A percentile compares a stretch with the other conserved stretches of the same genome.
phyloP scores from a whole-genome alignment of 2,113 vertebrate genomes.

The Tichodroma muraria region DNA sequence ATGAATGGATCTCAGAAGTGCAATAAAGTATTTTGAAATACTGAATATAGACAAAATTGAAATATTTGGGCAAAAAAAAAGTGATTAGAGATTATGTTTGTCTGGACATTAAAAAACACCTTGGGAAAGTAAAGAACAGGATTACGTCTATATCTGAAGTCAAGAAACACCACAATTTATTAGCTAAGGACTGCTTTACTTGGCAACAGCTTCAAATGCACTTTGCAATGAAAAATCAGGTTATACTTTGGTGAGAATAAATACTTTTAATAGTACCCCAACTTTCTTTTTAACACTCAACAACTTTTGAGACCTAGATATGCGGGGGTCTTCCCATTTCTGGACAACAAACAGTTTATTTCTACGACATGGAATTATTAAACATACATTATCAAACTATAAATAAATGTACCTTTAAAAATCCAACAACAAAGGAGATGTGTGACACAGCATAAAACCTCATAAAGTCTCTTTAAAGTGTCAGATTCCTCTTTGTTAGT shows the following conservation, averaged over 20 bases:
- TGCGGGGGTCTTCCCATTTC: not conserved
- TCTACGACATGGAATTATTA: not conserved
- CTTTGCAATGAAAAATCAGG: not conserved
- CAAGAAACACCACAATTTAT: not conserved
- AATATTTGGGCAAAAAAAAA: accelerated
- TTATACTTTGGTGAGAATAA: not conserved
- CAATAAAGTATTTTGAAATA: not conserved
- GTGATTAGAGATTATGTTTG: not conserved
- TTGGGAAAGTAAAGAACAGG: not conserved
- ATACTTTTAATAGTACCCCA: not conserved
- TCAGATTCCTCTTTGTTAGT: not conserved
- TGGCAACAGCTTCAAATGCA: not conserved
- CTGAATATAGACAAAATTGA: not conserved
- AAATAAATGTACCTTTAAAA: not conserved
- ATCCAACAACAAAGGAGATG: not conserved
- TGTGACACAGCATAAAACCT: not conserved
- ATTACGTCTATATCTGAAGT: not conserved
- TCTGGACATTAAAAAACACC: not conserved
- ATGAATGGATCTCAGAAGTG: not conserved
- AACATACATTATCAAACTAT: not conserved
- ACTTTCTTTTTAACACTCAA: not conserved
- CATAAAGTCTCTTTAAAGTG: not conserved
- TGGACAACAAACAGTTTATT: not conserved
- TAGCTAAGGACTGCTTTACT: not conserved
- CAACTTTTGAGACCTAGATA: not conserved